Conservation (phyloP, 2,888 invertebrate species). For the Ophioninae sp. region DNA sequence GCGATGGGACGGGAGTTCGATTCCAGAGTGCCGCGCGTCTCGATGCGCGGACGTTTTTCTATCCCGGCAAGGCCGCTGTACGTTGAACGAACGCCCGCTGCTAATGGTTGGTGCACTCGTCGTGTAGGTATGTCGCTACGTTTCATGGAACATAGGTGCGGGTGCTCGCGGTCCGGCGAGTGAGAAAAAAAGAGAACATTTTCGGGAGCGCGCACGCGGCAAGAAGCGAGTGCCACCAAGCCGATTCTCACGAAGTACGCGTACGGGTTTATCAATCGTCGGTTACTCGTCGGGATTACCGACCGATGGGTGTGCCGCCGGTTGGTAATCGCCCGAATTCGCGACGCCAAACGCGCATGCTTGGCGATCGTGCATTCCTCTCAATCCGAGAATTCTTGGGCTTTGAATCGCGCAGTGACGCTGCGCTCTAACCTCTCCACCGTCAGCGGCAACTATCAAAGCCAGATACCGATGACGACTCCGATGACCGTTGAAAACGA, state of each 20-base stretch:
- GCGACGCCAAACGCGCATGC: not conserved
- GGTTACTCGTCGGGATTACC: not conserved
- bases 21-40: slow-evolving; percentile 35
- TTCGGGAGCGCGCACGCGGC: slow-evolving; percentile 14
- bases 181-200: not conserved
- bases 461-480: slow-evolving; percentile 3
- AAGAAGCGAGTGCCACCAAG: not conserved
- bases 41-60: slow-evolving; percentile 35
- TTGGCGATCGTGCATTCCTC: not conserved
- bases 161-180: slow-evolving; percentile 8
- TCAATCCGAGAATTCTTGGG: not conserved
- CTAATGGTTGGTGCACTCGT: not conserved
- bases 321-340: not conserved
- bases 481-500: not conserved
- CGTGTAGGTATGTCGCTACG: slow-evolving; percentile 4
- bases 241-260: not conserved
- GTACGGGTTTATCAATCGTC: not conserved
- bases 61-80: not conserved
- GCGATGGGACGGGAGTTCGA: not conserved
- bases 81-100: not conserved
- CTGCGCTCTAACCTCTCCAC: not conserved
- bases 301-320: not conserved
- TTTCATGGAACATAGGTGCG: slow-evolving; percentile 16
- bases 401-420: slow-evolving; percentile 41
- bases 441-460: slow-evolving; percentile 27